Evolutionary conservation across 92 coral and sea anemone species (phyloP).

Genomic region (Parazoanthus atlanticus): DNA sequence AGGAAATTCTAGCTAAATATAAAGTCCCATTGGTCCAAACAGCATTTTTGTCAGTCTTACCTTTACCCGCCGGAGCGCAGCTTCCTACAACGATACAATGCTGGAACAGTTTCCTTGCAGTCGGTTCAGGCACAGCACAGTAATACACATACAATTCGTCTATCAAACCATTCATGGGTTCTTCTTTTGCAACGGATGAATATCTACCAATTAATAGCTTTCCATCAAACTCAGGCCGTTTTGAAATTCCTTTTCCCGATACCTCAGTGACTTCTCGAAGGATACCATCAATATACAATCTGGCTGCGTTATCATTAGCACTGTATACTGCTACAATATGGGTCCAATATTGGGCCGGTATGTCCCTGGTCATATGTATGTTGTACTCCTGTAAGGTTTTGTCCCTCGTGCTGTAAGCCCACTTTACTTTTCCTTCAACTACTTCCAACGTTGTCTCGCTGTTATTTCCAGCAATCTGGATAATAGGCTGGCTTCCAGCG

Average conservation of each 20-base stretch:
- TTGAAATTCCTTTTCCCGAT: constrained; percentile 27
- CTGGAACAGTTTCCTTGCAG: constrained; percentile 40
- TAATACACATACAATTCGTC: constrained; percentile 59
- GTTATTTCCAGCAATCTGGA: constrained; percentile 31
- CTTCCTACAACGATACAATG: constrained; percentile 43
- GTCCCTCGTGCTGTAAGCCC: constrained; percentile 35
- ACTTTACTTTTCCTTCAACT: constrained; percentile 45
- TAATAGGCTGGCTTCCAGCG: constrained; percentile 52
- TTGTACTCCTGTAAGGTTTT: not conserved
- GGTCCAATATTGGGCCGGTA: constrained; percentile 39
- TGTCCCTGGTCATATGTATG: constrained; percentile 7
- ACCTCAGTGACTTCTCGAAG: not conserved
- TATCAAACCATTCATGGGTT: constrained; percentile 33
- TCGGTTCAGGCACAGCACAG: constrained; percentile 51
- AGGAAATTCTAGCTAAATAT: not conserved
- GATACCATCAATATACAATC: constrained; percentile 48
- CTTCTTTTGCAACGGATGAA: constrained; percentile 13
- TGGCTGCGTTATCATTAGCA: constrained; percentile 35
- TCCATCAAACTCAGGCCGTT: constrained; percentile 38
- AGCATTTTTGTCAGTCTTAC: not conserved
- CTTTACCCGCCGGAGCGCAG: constrained; percentile 23
- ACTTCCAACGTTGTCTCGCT: constrained; percentile 52
- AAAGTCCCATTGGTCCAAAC: not conserved
- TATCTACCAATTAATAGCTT: constrained; percentile 44
- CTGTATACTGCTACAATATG: constrained; percentile 58